Base-by-base conservation (phyloP, 2,797 vertebrate species). In the Leucoraja ocellata region DNA sequence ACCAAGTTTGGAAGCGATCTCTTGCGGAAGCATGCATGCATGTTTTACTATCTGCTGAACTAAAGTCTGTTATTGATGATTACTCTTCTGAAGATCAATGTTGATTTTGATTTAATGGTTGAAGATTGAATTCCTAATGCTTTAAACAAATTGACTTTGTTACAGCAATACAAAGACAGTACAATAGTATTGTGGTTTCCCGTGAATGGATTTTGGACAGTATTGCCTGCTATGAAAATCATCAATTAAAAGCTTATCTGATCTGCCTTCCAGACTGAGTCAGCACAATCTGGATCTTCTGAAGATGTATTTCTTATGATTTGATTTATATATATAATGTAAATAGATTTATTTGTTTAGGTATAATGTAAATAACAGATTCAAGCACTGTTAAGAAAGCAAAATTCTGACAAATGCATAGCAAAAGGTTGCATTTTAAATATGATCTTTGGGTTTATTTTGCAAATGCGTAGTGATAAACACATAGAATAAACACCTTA, bases 171-270 rank as follows among this genome's bases (percentile, higher is more conserved):
- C 95, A 94, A 13, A 96, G 93, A 94, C 95, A 94, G 14, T 94
- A 93, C 94, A 93, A 93, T 0, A 96, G 96, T 18, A 95, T 95
- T 9, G 95, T 98, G 73, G 97, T 99, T 94, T 97, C 96, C 68
- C 97, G 98, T 0, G 97, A 98, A 63, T 99, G 98, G 98, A 96
- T 99, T 9, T 93, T 99, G 95, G 98, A 99, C 95, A 97, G 98
- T 0, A 96, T 99, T 91, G 96, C 98, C 32, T 97, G 96, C 94
- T 98, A 98, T 94, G 94, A 96, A 6, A 94, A 98, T 93, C 98
- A 98, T 94, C 95, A 96, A 93, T 93, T 96, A 7, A 94, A 94
- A 7, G 94, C 95, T 93, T 99, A 99, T 95, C 63, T 83, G 2
- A 21, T 23, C 0, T 73, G 90, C 68, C 23, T 54, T 76, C 71